Evolutionary conservation across 2,797 vertebrate species (phyloP), one percentile per base, ranked within the genome.

Genomic region (Pangasius larnaudii): DNA sequence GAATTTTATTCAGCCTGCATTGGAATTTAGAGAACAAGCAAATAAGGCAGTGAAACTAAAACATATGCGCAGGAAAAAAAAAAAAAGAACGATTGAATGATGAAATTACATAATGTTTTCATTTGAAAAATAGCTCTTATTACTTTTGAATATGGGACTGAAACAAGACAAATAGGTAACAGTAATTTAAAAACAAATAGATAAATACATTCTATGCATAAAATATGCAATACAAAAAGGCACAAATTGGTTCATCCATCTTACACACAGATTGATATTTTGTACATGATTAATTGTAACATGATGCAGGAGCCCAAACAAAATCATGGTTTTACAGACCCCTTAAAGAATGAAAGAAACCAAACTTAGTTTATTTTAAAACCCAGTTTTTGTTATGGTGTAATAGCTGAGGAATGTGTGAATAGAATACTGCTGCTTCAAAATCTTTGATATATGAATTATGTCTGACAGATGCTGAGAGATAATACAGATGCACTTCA

Each of bases 361-460:
- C 19, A 22, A 19, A 59, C 22, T 53, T 1, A 0, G 5, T 51
- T 69, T 51, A 30, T 22, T 85, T 71, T 36, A 71, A 56, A 53
- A 53, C 30, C 3, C 2, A 16, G 33, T 81, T 77, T 77, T 30
- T 72, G 9, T 30, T 49, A 30, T 83, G 33, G 22, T 58, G 3
- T 74, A 72, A 85, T 58, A 75, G 24, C 33, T 75, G 36, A 74
- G 51, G 71, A 85, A 75, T 85, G 84, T 85, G 3, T 72, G 24
- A n/a, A 42, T 72, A 46, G 24, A 85, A 46, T 11, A 30, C 53
- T 61, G 33, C 53, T 59, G 53, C 56, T 46, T 3, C 36, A 75
- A 61, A 69, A 61, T 85, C 67, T 85, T 75, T 75, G 53, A 74
- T 75, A 75, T 30, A 42, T 46, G 27, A 30, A 59, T 61, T 61